Percentiles rank a stretch among this genome's conserved stretches.
These are phyloP conservation scores for Macroglossus sobrinus DNA, from an alignment of 2,113 vertebrate genomes.

Conservation along the genomic window DNA sequence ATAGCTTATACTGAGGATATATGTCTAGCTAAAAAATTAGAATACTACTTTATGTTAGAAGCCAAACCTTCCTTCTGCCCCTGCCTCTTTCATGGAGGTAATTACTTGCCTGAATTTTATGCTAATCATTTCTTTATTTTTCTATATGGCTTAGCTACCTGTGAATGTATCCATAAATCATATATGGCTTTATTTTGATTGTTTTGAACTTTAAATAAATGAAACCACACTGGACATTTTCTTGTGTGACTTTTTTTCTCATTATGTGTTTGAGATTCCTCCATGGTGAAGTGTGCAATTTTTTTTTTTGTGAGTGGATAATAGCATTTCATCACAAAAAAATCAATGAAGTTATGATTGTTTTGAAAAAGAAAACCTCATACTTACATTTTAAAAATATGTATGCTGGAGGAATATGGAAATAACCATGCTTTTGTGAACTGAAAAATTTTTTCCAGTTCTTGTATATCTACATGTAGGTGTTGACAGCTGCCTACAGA, in stretches of 20 bases:
- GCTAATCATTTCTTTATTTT: neutral
- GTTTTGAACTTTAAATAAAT: conserved; percentile 12
- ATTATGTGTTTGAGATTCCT: neutral
- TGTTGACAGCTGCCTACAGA: neutral
- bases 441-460: neutral
- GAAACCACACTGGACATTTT: neutral
- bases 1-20: neutral
- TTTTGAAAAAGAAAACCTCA: neutral
- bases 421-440: neutral
- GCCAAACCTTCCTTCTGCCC: neutral
- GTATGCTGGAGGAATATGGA: neutral
- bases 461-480: neutral
- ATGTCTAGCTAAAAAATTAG: neutral
- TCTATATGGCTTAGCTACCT: neutral
- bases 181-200: neutral
- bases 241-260: neutral
- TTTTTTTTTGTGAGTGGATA: neutral
- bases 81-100: neutral
- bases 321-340: neutral
- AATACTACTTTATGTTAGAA: neutral
- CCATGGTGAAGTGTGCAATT: neutral
- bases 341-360: neutral
- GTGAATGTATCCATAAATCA: neutral
- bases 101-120: neutral
- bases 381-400: neutral